phyloP scores from a whole-genome alignment of 2,888 invertebrate genomes.

The Ariolimax columbianus region DNA sequence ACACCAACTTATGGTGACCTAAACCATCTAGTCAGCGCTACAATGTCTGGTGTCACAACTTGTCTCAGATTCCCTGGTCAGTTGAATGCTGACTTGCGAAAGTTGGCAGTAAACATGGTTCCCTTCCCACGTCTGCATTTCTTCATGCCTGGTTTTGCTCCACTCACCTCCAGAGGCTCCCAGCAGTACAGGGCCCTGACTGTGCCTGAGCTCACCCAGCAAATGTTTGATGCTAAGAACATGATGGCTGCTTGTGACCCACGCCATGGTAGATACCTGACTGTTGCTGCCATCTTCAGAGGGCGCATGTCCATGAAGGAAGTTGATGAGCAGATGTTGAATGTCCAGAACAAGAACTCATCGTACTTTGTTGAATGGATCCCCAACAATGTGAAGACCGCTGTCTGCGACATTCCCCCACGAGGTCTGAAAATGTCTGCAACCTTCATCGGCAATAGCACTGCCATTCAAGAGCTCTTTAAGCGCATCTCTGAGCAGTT shows the following conservation, averaged over 20 bases:
- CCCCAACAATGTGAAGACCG: conserved; percentile 82
- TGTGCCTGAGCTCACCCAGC: conserved; percentile 75
- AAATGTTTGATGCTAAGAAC: conserved; percentile 96
- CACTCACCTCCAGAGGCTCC: conserved; percentile 77
- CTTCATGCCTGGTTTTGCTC: conserved; percentile 78
- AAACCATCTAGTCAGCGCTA: conserved; percentile 85
- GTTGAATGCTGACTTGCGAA: conserved; percentile 69
- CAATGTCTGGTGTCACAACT: conserved; percentile 84
- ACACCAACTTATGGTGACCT: conserved; percentile 93
- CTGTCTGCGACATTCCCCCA: conserved; percentile 96
- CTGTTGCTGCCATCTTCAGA: conserved; percentile 75
- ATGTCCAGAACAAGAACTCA: conserved; percentile 82
- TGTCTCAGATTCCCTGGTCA: conserved; percentile 90
- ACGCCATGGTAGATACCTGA: conserved; percentile 86
- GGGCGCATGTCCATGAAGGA: conserved; percentile 80
- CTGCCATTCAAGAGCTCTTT: conserved; percentile 76
- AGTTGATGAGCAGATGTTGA: conserved; percentile 89
- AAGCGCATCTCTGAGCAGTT: conserved; percentile 77
- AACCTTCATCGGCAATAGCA: conserved; percentile 72
- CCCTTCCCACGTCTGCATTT: conserved; percentile 79
- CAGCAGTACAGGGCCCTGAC: conserved; percentile 78
- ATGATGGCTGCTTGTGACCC: conserved; percentile 98
- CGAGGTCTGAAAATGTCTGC: conserved; percentile 85
- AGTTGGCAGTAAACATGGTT: conserved; percentile 75
- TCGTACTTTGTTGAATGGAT: conserved; percentile 75